phyloP scores from a whole-genome alignment of 2,888 invertebrate genomes.

The Melanargia galathea region DNA sequence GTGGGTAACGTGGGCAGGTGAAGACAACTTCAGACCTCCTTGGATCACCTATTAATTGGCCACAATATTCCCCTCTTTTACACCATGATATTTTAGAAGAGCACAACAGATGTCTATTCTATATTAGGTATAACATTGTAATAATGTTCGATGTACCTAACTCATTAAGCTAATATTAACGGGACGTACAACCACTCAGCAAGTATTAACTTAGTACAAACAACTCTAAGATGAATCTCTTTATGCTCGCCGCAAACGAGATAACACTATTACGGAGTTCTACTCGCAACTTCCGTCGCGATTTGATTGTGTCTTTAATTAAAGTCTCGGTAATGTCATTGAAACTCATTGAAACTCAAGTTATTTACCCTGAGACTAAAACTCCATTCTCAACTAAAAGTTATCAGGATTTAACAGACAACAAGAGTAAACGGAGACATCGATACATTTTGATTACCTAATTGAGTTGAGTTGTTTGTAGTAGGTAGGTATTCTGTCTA shows the following conservation, averaged over 20 bases:
- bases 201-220: slow-evolving; percentile 2
- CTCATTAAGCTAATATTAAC: neutral
- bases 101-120: no score
- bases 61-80: no score
- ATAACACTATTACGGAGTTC: slow-evolving; percentile 14
- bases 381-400: slow-evolving; percentile 6
- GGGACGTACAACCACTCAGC: neutral
- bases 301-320: slow-evolving; percentile 34
- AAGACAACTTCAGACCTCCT: no score
- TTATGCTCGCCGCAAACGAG: neutral
- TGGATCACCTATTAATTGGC: no score
- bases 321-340: slow-evolving; percentile 14
- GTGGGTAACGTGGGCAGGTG: no score
- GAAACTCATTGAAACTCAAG: slow-evolving; percentile 11
- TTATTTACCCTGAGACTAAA: slow-evolving; percentile 11
- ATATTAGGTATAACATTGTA: no score
- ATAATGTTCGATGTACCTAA: slow-evolving; percentile 7
- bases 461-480: no score
- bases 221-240: slow-evolving; percentile 9
- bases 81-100: no score
- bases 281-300: slow-evolving; percentile 20
- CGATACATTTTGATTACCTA: no score
- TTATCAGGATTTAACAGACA: neutral
- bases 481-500: neutral
- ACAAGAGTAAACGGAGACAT: no score